phyloP scores from a whole-genome alignment of 92 coral and sea anemone species.

The Paragorgia papillata region DNA sequence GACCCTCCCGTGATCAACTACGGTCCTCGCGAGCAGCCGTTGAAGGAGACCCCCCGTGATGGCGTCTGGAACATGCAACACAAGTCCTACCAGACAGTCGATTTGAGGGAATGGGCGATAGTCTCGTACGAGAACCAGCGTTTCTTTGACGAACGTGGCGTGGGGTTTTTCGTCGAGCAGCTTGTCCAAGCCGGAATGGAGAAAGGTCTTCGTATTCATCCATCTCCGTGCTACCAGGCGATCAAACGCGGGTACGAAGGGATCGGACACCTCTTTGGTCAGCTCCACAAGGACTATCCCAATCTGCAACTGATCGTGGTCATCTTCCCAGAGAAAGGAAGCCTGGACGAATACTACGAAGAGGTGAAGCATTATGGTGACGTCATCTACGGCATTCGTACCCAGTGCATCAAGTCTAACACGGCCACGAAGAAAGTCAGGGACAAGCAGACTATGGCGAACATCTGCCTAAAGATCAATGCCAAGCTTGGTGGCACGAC shows the following conservation, averaged over 20 bases:
- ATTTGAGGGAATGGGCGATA: slow-evolving; percentile 11
- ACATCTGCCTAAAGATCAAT: slow-evolving; percentile 85
- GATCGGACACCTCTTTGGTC: slow-evolving; percentile 33
- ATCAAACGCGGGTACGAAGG: background rate
- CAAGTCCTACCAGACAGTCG: slow-evolving; percentile 24
- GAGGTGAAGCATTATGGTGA: slow-evolving; percentile 82
- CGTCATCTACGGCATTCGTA: slow-evolving; percentile 70
- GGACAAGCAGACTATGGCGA: slow-evolving; percentile 72
- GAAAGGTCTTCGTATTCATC: slow-evolving; percentile 6
- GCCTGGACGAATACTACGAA: slow-evolving; percentile 59
- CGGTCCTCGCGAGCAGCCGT: slow-evolving; percentile 15
- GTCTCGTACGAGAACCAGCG: slow-evolving; percentile 11
- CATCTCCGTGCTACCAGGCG: background rate
- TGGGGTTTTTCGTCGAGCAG: background rate
- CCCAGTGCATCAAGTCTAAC: slow-evolving; percentile 69
- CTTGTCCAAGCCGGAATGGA: slow-evolving; percentile 14
- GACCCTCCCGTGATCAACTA: slow-evolving; percentile 39
- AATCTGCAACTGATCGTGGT: slow-evolving; percentile 69
- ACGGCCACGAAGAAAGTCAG: slow-evolving; percentile 36
- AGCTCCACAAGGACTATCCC: background rate
- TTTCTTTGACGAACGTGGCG: background rate
- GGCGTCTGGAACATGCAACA: slow-evolving; percentile 87
- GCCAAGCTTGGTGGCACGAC: slow-evolving; percentile 84
- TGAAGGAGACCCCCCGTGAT: slow-evolving; percentile 52
- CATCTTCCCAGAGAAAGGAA: slow-evolving; percentile 56